A percentile compares a stretch with the other conserved stretches of the same genome.
phyloP scores from a whole-genome alignment of 2,113 vertebrate species.

The Tyrannus savana region DNA sequence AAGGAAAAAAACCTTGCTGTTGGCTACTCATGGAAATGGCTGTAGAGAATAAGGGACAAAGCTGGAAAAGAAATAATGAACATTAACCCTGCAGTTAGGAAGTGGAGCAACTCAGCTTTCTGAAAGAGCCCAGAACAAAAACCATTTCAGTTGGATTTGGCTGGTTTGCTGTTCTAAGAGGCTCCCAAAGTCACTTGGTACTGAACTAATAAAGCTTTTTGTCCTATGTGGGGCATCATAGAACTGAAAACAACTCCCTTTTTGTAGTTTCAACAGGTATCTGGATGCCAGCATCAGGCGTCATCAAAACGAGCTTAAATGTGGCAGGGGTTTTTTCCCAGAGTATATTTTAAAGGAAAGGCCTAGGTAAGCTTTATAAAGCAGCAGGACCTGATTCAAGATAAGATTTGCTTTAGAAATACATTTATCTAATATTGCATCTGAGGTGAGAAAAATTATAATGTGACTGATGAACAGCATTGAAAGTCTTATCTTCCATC shows the following conservation, averaged over 20 bases:
- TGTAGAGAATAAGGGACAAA: not conserved
- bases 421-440: not conserved
- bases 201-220: not conserved
- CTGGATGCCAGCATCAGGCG: not conserved
- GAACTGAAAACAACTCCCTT: not conserved
- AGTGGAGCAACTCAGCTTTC: not conserved
- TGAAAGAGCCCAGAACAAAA: not conserved
- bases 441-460: not conserved
- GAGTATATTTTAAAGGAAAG: not conserved
- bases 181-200: not conserved
- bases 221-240: not conserved
- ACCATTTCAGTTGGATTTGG: accelerated
- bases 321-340: not conserved
- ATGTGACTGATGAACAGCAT: not conserved
- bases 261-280: not conserved
- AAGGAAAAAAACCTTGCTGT: not conserved
- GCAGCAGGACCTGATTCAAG: not conserved
- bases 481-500: not conserved
- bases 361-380: not conserved
- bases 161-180: not conserved
- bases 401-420: not conserved
- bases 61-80: not conserved
- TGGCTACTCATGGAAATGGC: not conserved
- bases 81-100: not conserved
- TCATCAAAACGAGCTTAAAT: not conserved